A percentile compares a stretch with the other conserved stretches of the same genome.
Conservation (phyloP, 1,140 invertebrate genomes). For the Euschistus heros region DNA sequence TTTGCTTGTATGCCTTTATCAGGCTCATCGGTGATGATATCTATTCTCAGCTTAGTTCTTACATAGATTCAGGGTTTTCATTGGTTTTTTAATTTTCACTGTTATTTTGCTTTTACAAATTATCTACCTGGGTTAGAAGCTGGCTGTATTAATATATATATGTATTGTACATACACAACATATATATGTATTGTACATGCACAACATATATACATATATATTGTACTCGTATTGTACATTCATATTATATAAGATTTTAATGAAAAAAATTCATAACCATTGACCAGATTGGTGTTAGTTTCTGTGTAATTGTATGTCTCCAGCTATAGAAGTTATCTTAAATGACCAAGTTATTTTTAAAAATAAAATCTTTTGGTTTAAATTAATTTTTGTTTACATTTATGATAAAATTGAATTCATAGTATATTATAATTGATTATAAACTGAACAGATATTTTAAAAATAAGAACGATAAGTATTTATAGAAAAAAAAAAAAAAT, state of each 20-base stretch:
- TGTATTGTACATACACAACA: not conserved
- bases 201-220: not conserved
- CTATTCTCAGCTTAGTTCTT: slow-evolving; percentile 12
- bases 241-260: not conserved
- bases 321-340: too few relatives aligned
- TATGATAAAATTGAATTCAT: slow-evolving; percentile 12
- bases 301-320: not conserved
- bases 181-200: not conserved
- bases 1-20: slow-evolving; percentile 4
- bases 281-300: not conserved
- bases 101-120: slow-evolving; percentile 16
- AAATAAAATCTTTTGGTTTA: too few relatives aligned
- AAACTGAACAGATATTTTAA: slow-evolving; percentile 4
- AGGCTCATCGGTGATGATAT: slow-evolving; percentile 26
- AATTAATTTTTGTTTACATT: not conserved
- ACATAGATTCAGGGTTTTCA: slow-evolving; percentile 9
- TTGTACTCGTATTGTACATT: not conserved
- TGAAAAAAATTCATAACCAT: not conserved
- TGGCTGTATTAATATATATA: not conserved
- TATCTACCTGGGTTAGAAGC: slow-evolving; percentile 7
- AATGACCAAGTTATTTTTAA: too few relatives aligned
- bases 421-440: not conserved
- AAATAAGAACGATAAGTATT: not conserved
- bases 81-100: slow-evolving; percentile 17
- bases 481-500: slow-evolving; percentile 6